Evolutionary conservation across 2,113 vertebrate species (phyloP).

Genomic region (Rattus rattus): DNA sequence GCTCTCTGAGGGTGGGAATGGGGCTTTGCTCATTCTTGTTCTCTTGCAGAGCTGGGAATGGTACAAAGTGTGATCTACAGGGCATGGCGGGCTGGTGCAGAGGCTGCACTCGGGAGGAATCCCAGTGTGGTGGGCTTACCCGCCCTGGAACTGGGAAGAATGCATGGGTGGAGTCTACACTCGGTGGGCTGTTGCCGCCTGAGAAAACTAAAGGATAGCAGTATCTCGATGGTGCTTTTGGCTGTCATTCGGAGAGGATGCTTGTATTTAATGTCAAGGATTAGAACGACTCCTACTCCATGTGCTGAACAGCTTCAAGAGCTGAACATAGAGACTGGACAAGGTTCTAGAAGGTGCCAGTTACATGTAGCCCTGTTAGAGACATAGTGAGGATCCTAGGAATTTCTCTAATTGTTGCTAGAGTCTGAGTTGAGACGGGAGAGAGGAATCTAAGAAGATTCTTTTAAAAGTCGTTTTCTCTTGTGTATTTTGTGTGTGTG

Average conservation of each 20-base stretch:
- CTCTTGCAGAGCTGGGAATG: background rate
- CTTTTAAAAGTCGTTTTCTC: background rate
- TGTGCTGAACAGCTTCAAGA: background rate
- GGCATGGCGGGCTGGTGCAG: background rate
- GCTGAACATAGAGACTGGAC: background rate
- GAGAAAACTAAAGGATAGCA: background rate
- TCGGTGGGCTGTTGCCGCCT: background rate
- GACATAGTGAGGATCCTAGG: background rate
- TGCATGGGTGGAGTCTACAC: background rate
- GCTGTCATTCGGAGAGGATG: background rate
- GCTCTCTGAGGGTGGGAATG: background rate
- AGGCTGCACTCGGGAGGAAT: background rate
- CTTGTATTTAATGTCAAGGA: background rate
- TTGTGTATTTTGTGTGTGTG: background rate
- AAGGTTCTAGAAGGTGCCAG: background rate
- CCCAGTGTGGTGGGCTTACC: background rate
- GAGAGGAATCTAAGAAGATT: background rate
- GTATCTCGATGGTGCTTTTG: background rate
- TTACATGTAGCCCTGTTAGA: background rate
- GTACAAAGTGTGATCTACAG: background rate
- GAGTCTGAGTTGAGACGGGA: background rate
- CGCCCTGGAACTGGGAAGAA: background rate
- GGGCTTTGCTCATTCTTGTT: background rate
- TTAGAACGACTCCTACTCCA: background rate
- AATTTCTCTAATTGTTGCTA: background rate